A percentile compares a stretch with the other conserved stretches of the same genome.
Conservation (phyloP, 2,797 vertebrate genomes). For the Scolopax bukidnonensis region DNA sequence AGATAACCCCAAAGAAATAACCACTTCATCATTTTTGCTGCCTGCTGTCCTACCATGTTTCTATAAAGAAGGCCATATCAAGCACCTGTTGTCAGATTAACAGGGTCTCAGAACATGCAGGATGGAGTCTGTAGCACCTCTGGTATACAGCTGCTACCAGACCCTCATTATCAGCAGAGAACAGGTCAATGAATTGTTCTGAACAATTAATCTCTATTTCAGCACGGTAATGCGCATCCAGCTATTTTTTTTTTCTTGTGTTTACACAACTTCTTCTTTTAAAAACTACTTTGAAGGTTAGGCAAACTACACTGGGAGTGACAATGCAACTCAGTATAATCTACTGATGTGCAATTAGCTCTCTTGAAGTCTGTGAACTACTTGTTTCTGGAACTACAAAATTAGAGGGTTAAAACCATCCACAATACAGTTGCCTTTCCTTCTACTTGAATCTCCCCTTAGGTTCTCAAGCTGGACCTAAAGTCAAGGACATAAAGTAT, state of each 20-base stretch:
- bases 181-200: neutral
- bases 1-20: neutral
- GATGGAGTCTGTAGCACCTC: neutral
- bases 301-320: constrained; percentile 43
- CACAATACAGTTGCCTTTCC: neutral
- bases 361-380: neutral
- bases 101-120: neutral
- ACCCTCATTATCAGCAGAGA: neutral
- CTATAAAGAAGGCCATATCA: neutral
- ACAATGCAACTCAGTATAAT: constrained; percentile 24
- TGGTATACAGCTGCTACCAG: neutral
- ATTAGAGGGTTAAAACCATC: neutral
- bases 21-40: neutral
- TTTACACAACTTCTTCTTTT: constrained; percentile 59
- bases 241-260: neutral
- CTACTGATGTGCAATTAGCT: neutral
- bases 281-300: neutral
- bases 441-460: neutral
- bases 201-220: neutral
- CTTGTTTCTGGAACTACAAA: neutral
- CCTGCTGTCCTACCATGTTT: neutral
- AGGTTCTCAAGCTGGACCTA: neutral
- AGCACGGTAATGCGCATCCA: neutral
- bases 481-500: neutral
- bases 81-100: neutral